Percentiles rank a stretch among this genome's conserved stretches.
Conservation (phyloP, 2,888 invertebrate species). For the Agriotes lineatus region DNA sequence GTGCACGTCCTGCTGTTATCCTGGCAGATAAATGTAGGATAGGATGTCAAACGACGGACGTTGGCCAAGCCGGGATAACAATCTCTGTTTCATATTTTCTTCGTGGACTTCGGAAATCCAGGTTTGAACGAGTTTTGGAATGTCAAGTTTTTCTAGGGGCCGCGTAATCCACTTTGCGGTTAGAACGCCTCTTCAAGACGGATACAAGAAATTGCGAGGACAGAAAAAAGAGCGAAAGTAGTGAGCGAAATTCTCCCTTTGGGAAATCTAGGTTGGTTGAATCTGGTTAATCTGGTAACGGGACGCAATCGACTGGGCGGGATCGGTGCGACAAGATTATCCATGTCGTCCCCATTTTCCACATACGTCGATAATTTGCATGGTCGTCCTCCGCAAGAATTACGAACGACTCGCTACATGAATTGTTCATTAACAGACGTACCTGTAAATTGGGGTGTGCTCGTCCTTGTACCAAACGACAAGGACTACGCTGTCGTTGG, state of each 20-base stretch:
- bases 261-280: slow-evolving; percentile 55
- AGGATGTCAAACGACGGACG: slow-evolving; percentile 58
- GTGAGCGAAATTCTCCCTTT: slow-evolving; percentile 53
- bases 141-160: slow-evolving; percentile 49
- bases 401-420: slow-evolving; percentile 1
- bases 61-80: slow-evolving; percentile 57
- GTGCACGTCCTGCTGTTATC: slow-evolving; percentile 57
- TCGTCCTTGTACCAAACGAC: slow-evolving; percentile 95
- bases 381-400: neutral
- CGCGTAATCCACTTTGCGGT: slow-evolving; percentile 49
- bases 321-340: slow-evolving; percentile 26
- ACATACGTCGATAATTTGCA: neutral
- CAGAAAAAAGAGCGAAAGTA: slow-evolving; percentile 47
- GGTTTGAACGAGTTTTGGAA: slow-evolving; percentile 47
- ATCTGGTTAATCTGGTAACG: slow-evolving; percentile 48
- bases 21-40: slow-evolving; percentile 58
- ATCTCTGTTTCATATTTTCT: slow-evolving; percentile 59
- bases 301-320: slow-evolving; percentile 32
- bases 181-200: slow-evolving; percentile 48
- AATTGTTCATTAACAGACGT: slow-evolving; percentile 38
- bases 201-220: slow-evolving; percentile 51
- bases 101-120: slow-evolving; percentile 49
- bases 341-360: slow-evolving; percentile 9
- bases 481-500: slow-evolving; percentile 84
- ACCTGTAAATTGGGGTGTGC: slow-evolving; percentile 90